Conservation (phyloP, 1,140 invertebrate species). For the Piezodorus guildinii region DNA sequence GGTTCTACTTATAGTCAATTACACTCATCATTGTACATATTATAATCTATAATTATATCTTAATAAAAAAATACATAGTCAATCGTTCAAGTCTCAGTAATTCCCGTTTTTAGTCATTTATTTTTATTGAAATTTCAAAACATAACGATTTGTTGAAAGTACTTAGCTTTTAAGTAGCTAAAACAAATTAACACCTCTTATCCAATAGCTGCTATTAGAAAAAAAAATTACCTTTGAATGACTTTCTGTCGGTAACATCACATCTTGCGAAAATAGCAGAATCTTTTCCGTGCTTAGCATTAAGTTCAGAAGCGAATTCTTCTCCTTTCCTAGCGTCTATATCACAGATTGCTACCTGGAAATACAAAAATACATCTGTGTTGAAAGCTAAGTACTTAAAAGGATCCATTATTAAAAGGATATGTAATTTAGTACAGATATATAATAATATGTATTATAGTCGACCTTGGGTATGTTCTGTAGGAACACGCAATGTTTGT, state of each 20-base stretch:
- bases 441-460: neutral
- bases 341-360: constrained; percentile 56
- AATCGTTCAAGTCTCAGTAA: no score
- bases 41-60: no score
- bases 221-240: constrained; percentile 23
- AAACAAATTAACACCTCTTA: neutral
- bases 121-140: no score
- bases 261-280: constrained; percentile 14
- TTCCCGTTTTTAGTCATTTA: no score
- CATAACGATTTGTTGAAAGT: no score
- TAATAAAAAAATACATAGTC: no score
- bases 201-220: neutral
- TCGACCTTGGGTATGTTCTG: neutral
- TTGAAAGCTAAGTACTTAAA: neutral
- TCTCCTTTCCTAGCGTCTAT: constrained; percentile 47
- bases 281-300: constrained; percentile 10
- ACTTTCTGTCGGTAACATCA: constrained; percentile 17
- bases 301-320: constrained; percentile 17
- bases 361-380: neutral
- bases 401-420: no score
- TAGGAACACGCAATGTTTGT: no score
- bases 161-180: no score
- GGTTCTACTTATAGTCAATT: no score
- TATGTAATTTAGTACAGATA: neutral
- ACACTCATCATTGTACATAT: no score